A percentile compares a stretch with the other conserved stretches of the same genome.
Conservation (phyloP, 2,888 invertebrate species). For the Strigamia transsilvanica region DNA sequence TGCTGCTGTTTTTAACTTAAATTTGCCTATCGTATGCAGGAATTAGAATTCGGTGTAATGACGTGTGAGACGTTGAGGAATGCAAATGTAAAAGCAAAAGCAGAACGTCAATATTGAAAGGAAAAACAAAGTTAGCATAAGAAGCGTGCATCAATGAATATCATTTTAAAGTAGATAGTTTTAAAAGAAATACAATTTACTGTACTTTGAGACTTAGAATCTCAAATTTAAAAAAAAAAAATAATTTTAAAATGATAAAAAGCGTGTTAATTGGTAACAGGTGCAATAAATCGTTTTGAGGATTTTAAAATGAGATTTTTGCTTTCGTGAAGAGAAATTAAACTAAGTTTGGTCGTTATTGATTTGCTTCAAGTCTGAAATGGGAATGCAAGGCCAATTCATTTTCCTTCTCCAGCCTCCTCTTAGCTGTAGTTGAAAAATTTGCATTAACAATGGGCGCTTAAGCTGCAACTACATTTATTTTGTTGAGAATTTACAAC, state of each 20-base stretch:
- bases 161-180: constrained; percentile 29
- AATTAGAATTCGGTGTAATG: constrained; percentile 18
- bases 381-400: not conserved
- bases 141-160: constrained; percentile 42
- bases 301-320: not conserved
- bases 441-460: not conserved
- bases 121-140: constrained; percentile 40
- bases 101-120: constrained; percentile 36
- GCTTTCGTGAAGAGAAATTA: not conserved
- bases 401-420: too few species aligned
- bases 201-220: not conserved
- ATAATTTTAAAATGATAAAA: not conserved
- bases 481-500: not conserved
- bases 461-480: constrained; percentile 1
- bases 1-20: not conserved
- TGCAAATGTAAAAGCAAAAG: constrained; percentile 2
- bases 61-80: constrained; percentile 15
- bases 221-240: too few species aligned
- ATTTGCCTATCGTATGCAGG: not conserved
- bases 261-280: not conserved
- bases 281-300: not conserved
- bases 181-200: not conserved
- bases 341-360: not conserved
- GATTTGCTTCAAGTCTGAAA: not conserved
- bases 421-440: not conserved